phyloP scores from a whole-genome alignment of 1,140 invertebrate genomes.

The Kradibia gibbosae region DNA sequence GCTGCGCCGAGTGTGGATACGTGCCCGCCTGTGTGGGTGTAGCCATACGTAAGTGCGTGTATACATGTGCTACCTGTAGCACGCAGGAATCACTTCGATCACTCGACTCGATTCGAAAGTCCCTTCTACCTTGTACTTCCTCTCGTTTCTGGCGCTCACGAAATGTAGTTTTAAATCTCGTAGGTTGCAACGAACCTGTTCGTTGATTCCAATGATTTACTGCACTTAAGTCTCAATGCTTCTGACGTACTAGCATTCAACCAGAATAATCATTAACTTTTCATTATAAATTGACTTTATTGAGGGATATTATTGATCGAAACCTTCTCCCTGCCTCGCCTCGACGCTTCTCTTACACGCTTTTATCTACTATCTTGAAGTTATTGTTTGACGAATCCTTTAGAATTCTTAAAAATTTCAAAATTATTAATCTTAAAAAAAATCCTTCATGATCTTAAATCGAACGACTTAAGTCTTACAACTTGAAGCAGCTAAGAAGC shows the following conservation, averaged over 20 bases:
- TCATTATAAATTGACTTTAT: not conserved
- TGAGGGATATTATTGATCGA: not conserved
- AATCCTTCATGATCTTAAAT: no score
- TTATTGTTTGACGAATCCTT: no score
- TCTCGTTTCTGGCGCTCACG: not conserved
- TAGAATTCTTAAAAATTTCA: no score
- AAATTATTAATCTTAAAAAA: no score
- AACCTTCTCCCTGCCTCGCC: not conserved
- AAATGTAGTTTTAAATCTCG: constrained; percentile 18
- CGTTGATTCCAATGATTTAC: constrained; percentile 10
- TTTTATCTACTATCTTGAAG: no score
- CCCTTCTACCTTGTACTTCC: constrained; percentile 12
- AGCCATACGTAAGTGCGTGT: not conserved
- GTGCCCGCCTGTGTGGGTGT: not conserved
- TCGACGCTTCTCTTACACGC: not conserved
- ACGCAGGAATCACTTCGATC: constrained; percentile 22
- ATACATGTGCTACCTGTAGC: constrained; percentile 2
- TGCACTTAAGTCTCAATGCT: not conserved
- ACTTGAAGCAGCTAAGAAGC: no score
- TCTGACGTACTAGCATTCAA: not conserved
- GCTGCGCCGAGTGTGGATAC: not conserved
- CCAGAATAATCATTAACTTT: not conserved
- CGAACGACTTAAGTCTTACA: no score
- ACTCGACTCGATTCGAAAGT: constrained; percentile 27
- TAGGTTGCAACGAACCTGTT: not conserved